Percentiles rank a stretch among this genome's conserved stretches.
Evolutionary conservation across 2,113 vertebrate genomes (phyloP).

Genomic region (Cochlearius cochlearius): DNA sequence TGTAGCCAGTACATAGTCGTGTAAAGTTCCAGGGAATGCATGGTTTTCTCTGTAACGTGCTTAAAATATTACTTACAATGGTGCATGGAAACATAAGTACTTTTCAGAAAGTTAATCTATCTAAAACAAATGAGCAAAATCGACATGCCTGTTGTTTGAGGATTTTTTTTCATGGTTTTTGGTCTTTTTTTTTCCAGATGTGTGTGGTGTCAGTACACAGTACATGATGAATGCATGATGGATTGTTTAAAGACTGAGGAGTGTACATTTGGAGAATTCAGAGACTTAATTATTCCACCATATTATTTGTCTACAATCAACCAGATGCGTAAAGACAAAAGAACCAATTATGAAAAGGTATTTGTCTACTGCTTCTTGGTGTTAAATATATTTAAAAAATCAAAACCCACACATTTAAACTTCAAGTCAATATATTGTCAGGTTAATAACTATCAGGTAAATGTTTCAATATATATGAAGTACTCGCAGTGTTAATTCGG

Average conservation of each 20-base stretch:
- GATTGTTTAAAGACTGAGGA: slow-evolving; percentile 67
- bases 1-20: not conserved
- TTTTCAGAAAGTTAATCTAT: not conserved
- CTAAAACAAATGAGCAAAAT: not conserved
- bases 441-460: not conserved
- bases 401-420: not conserved
- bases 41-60: not conserved
- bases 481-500: not conserved
- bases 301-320: slow-evolving; percentile 86
- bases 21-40: not conserved
- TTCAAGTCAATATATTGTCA: not conserved
- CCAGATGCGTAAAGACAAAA: slow-evolving; percentile 85
- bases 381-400: not conserved
- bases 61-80: not conserved
- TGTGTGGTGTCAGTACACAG: slow-evolving; percentile 92
- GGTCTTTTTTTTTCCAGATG: slow-evolving; percentile 75
- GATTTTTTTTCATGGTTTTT: not conserved
- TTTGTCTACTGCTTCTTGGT: not conserved
- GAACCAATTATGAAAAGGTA: slow-evolving; percentile 82
- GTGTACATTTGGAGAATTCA: slow-evolving; percentile 92
- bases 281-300: slow-evolving; percentile 90
- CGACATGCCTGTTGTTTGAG: not conserved
- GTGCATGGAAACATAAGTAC: not conserved
- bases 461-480: not conserved
- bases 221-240: slow-evolving; percentile 91